phyloP scores from a whole-genome alignment of 1,140 invertebrate genomes.

The Penaeus chinensis region DNA sequence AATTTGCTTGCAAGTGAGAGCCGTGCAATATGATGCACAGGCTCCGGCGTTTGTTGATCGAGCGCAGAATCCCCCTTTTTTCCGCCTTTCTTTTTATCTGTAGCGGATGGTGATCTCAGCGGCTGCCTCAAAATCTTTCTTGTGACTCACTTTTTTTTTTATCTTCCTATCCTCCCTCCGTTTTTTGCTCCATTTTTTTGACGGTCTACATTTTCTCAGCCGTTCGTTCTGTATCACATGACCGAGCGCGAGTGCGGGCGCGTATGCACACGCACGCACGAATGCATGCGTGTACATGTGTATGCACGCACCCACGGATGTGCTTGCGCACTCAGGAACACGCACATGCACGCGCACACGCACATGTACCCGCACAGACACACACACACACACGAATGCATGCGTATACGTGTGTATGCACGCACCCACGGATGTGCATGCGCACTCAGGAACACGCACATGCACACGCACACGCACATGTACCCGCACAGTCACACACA shows the following conservation, averaged over 20 bases:
- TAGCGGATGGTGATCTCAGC: too few species aligned
- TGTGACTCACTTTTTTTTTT: background rate
- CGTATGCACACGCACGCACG: background rate
- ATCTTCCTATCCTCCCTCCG: background rate
- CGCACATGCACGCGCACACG: background rate
- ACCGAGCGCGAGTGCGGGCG: background rate
- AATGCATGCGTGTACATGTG: background rate
- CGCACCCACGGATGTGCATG: background rate
- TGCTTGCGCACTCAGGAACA: background rate
- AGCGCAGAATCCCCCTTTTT: background rate
- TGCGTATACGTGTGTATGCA: background rate
- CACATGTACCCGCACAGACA: background rate
- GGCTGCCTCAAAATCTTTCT: background rate
- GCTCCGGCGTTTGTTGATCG: too few species aligned
- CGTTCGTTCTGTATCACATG: background rate
- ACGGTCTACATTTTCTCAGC: background rate
- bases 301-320: background rate
- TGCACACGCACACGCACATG: background rate
- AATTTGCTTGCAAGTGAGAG: too few species aligned
- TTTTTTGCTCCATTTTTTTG: background rate
- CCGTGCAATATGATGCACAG: too few species aligned
- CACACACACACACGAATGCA: background rate
- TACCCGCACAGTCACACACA: background rate
- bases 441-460: background rate
- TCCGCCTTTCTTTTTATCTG: background rate